Conservation (phyloP, 2,113 vertebrate species). For the Psophia crepitans region DNA sequence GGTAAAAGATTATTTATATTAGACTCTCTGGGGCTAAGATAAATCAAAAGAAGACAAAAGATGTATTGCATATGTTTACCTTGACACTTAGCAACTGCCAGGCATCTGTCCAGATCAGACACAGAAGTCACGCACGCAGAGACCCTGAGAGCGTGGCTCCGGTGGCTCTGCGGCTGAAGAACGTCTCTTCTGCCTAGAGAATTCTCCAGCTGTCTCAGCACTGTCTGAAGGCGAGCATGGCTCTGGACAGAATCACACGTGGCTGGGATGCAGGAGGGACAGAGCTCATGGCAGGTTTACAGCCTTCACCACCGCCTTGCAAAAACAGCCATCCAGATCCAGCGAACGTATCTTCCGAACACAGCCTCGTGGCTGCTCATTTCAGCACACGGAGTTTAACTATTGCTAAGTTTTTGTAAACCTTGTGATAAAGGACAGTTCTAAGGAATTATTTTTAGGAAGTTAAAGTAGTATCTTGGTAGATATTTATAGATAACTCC, state of each 20-base stretch:
- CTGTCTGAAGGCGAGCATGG: rapidly evolving
- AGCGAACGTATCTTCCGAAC: too few species aligned
- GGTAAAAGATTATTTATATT: not conserved
- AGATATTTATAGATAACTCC: too few species aligned
- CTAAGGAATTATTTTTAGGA: too few species aligned
- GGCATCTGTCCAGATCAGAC: not conserved
- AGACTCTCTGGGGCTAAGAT: not conserved
- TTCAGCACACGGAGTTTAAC: too few species aligned
- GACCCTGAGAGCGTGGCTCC: not conserved
- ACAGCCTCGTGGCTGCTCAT: too few species aligned
- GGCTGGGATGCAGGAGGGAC: not conserved
- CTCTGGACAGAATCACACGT: not conserved
- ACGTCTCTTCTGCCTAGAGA: not conserved
- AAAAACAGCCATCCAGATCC: not conserved
- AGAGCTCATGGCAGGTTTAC: not conserved
- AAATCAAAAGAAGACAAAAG: not conserved
- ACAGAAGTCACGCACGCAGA: rapidly evolving
- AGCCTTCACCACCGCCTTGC: not conserved
- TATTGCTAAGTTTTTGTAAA: too few species aligned
- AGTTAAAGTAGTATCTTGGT: too few species aligned
- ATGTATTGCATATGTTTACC: not conserved
- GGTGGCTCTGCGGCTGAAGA: not conserved
- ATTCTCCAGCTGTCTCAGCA: not conserved
- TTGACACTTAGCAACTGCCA: not conserved
- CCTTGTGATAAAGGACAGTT: too few species aligned